phyloP scores from a whole-genome alignment of 1,140 invertebrate genomes.

The Heliconius nattereri region DNA sequence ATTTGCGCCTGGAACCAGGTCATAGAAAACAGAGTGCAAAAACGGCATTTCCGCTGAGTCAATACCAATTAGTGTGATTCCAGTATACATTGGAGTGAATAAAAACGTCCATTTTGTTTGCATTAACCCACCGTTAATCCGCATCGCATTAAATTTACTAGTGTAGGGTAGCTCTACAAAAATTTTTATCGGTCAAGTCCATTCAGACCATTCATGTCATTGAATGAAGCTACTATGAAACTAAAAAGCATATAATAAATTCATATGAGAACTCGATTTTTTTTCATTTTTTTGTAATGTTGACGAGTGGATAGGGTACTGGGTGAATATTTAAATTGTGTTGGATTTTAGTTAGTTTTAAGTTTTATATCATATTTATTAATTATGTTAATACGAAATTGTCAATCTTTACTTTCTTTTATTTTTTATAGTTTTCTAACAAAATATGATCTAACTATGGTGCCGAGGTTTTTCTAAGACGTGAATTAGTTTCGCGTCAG shows the following conservation, averaged over 20 bases:
- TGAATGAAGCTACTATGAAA: conserved; percentile 16
- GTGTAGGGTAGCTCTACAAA: conserved; percentile 21
- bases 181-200: conserved; percentile 27
- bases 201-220: conserved; percentile 28
- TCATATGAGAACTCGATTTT: conserved; percentile 7
- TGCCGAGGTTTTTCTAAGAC: too few species aligned
- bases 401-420: too few species aligned
- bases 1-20: conserved; percentile 31
- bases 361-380: neutral
- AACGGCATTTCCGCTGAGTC: conserved; percentile 32
- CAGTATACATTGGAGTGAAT: conserved; percentile 37
- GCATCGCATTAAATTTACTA: conserved; percentile 15
- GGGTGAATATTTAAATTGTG: neutral
- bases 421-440: too few species aligned
- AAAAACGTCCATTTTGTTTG: conserved; percentile 33
- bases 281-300: neutral
- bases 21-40: conserved; percentile 23
- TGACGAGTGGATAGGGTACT: neutral
- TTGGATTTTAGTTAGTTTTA: neutral
- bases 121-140: conserved; percentile 29
- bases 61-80: conserved; percentile 40
- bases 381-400: neutral
- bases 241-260: conserved; percentile 25
- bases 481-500: too few species aligned
- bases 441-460: too few species aligned